Evolutionary conservation across 2,888 invertebrate genomes (phyloP), one percentile per base, ranked within the genome.

Genomic region (Tiphia femorata): DNA sequence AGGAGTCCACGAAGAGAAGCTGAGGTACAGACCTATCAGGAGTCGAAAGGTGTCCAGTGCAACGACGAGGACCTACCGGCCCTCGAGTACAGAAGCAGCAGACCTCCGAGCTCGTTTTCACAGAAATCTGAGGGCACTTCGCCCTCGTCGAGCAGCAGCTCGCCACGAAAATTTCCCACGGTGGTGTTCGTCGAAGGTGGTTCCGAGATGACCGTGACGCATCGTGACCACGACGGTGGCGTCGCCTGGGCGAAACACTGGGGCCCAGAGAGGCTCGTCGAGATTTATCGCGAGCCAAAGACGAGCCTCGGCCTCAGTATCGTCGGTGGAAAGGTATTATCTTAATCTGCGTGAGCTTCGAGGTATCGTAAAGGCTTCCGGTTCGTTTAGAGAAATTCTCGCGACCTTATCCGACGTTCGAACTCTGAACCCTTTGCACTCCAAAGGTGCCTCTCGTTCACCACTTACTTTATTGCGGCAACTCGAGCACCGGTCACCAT

Each of bases 291-390:
- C 47, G 90, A 91, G 69, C 88, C 88, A 23, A 90, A 91, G 29
- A 90, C 92, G 64, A 95, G 96, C 49, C 89, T 98, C 19, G 98
- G 98, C 6, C 97, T 99, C 81, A 96, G 96, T 84, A 98, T 99
- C 72, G 97, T 99, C 27, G 96, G 98, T 52, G 96, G 97, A 76
- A 95, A 95, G 88, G 94, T 95, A 80, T 2, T 12, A n/a, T 7
- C 7, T 25, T 25, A 25, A 5, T 25, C 25, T 25, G 6, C 5
- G n/a, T n/a, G n/a, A n/a, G n/a, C n/a, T n/a, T n/a, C n/a, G n/a
- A n/a, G n/a, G n/a, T n/a, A n/a, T n/a, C n/a, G n/a, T n/a, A n/a
- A n/a, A n/a, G n/a, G n/a, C n/a, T n/a, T n/a, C n/a, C n/a, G n/a
- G n/a, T n/a, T n/a, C n/a, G n/a, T n/a, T n/a, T n/a, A n/a, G n/a